Conservation (phyloP, 1,140 invertebrate genomes). For the Capitella teleta region DNA sequence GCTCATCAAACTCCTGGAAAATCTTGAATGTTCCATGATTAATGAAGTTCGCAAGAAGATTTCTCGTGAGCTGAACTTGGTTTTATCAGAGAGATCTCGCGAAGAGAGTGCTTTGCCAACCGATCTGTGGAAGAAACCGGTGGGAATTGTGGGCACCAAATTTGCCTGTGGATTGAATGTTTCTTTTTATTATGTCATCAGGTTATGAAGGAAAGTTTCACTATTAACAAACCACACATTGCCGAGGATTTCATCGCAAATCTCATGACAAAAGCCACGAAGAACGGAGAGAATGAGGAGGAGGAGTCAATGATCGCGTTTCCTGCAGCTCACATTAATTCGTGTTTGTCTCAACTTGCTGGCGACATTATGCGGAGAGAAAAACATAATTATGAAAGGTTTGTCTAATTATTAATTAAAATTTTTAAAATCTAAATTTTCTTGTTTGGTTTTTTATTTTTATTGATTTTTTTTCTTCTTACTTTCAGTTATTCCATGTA, state of each 20-base stretch:
- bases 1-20: conserved; percentile 29
- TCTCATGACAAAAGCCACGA: conserved; percentile 19
- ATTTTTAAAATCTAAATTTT: not conserved
- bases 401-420: too few species aligned
- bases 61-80: conserved; percentile 30
- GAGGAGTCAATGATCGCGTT: conserved; percentile 19
- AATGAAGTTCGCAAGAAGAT: conserved; percentile 24
- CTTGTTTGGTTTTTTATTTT: not conserved
- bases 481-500: conserved; percentile 36
- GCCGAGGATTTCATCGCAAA: conserved; percentile 30
- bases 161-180: not conserved
- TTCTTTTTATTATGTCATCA: conserved; percentile 12
- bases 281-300: conserved; percentile 1
- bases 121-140: conserved; percentile 40
- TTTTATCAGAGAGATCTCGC: conserved; percentile 30
- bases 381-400: conserved; percentile 36
- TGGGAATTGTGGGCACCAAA: conserved; percentile 15
- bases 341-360: conserved; percentile 24
- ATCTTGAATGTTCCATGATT: conserved; percentile 1
- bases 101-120: conserved; percentile 36
- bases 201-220: conserved; percentile 41
- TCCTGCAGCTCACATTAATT: conserved; percentile 30
- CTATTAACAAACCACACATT: conserved; percentile 31
- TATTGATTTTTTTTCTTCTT: not conserved
- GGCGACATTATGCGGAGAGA: conserved; percentile 30